These are phyloP conservation scores for Pseudomyrmex dendroicus DNA, from an alignment of 1,140 invertebrate species.

Conservation along the genomic window DNA sequence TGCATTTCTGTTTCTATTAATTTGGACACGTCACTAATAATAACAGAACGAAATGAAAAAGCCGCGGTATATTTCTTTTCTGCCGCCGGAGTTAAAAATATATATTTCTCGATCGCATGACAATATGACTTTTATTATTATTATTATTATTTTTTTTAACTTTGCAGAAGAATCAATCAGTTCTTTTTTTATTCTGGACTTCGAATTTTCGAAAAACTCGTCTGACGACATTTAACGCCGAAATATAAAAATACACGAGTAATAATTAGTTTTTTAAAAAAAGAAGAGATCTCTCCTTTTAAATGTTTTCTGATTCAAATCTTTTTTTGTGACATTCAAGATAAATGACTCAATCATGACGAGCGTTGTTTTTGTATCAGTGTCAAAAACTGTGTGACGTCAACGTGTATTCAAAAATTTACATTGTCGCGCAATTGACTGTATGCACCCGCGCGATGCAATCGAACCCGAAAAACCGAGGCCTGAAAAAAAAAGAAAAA, in stretches of 20 bases:
- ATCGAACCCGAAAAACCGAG: not conserved
- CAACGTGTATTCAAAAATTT: not conserved
- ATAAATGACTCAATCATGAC: not conserved
- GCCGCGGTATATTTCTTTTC: not conserved
- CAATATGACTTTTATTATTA: no score
- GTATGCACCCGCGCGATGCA: not conserved
- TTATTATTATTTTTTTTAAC: not conserved
- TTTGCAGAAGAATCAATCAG: no score
- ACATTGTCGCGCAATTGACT: not conserved
- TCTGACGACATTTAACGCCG: no score
- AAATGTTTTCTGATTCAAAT: not conserved
- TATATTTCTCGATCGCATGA: not conserved
- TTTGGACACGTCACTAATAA: not conserved
- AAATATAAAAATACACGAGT: no score
- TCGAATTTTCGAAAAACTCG: no score
- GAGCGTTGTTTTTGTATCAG: not conserved
- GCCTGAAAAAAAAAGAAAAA: not conserved
- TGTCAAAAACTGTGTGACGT: not conserved
- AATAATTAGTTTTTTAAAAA: no score
- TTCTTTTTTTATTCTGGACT: no score
- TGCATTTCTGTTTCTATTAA: slow-evolving; percentile 1
- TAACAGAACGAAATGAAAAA: not conserved
- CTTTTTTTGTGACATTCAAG: not conserved
- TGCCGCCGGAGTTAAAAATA: not conserved
- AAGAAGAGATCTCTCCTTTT: no score